Evolutionary conservation across 2,888 invertebrate genomes (phyloP).

Genomic region (Lymantria dispar): DNA sequence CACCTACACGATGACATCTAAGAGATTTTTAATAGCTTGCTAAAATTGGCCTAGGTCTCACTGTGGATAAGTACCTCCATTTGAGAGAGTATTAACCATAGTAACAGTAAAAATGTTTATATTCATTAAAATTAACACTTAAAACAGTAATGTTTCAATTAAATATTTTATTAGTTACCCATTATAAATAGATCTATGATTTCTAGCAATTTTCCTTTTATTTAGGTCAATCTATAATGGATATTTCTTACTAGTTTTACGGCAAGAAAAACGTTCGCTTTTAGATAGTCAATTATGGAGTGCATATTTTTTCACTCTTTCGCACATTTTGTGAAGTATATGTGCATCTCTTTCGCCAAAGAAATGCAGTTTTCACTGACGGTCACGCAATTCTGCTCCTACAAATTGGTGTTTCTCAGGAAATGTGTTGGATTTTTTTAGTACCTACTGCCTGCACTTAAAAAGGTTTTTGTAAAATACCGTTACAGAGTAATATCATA

Average conservation of each 20-base stretch:
- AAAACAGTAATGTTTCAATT: slow-evolving; percentile 15
- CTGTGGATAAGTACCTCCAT: too few relatives aligned
- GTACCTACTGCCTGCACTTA: slow-evolving; percentile 1
- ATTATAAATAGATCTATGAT: slow-evolving; percentile 12
- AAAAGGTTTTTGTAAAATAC: slow-evolving; percentile 17
- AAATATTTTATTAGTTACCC: slow-evolving; percentile 9
- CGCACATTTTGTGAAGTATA: slow-evolving; percentile 9
- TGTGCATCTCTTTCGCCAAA: slow-evolving; percentile 36
- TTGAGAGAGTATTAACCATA: too few relatives aligned
- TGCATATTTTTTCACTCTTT: slow-evolving; percentile 32
- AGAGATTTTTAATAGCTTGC: too few relatives aligned
- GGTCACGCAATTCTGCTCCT: slow-evolving; percentile 46
- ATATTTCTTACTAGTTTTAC: slow-evolving; percentile 25
- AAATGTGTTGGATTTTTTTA: slow-evolving; percentile 26
- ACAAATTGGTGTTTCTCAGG: slow-evolving; percentile 36
- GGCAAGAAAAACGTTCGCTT: slow-evolving; percentile 43
- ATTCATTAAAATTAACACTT: neutral
- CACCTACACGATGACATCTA: too few relatives aligned
- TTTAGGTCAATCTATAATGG: slow-evolving; percentile 26
- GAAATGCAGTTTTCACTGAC: slow-evolving; percentile 61
- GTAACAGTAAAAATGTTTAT: neutral
- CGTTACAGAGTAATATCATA: slow-evolving; percentile 10
- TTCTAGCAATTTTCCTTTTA: slow-evolving; percentile 9
- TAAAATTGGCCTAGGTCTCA: too few relatives aligned
- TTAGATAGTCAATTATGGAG: slow-evolving; percentile 33